Evolutionary conservation across 1,140 invertebrate genomes (phyloP).

Genomic region (Radopholus similis): DNA sequence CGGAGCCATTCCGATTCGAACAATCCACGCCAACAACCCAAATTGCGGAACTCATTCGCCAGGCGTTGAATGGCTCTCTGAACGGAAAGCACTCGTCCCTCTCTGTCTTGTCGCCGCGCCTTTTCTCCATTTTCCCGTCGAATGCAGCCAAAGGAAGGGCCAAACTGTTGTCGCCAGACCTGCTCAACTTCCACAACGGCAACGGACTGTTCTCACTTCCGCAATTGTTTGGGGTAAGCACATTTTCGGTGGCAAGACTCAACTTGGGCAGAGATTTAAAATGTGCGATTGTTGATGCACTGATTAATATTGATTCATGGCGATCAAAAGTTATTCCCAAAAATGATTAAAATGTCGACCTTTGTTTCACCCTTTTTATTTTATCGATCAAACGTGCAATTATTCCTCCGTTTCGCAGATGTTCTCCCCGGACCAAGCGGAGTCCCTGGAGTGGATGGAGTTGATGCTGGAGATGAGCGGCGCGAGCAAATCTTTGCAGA

Average conservation of each 20-base stretch:
- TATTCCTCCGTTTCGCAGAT: neutral
- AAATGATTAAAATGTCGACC: too few species aligned
- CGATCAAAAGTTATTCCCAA: too few species aligned
- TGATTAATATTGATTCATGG: too few species aligned
- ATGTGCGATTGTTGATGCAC: too few species aligned
- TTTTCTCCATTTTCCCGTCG: neutral
- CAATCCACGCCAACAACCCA: too few species aligned
- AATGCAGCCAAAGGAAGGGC: neutral
- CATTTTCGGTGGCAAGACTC: too few species aligned
- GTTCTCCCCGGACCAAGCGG: neutral
- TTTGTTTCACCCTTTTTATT: too few species aligned
- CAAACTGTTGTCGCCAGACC: neutral
- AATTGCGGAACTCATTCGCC: too few species aligned
- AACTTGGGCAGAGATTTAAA: too few species aligned
- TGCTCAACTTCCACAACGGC: neutral
- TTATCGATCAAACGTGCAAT: too few species aligned
- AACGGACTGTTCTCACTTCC: neutral
- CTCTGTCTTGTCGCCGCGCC: neutral
- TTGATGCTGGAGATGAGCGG: conserved; percentile 5
- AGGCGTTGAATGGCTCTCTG: neutral
- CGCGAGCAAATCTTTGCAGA: neutral
- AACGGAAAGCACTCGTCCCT: too few species aligned
- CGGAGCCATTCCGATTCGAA: neutral
- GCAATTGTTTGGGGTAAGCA: neutral
- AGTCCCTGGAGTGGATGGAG: neutral